Evolutionary conservation across 2,888 invertebrate species (phyloP), one percentile per base, ranked within the genome.

Genomic region (Andrena chrysosceles): DNA sequence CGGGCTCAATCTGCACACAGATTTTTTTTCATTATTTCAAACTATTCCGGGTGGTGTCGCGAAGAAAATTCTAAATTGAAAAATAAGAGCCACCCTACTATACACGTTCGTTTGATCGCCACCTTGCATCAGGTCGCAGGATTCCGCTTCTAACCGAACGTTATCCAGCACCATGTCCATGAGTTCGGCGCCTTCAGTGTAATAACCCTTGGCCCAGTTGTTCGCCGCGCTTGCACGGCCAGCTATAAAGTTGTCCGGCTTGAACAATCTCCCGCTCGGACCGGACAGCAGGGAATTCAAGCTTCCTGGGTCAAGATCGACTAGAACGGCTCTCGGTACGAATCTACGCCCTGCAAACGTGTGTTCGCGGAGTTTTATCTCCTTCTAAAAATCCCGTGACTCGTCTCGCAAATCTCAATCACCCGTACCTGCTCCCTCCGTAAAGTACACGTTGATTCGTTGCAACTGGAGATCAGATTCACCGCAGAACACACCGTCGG

Each of bases 131-230:
- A 98, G 98, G 94, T 99, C 98, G 94, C 98, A 96, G 95, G 97
- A 96, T 95, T 98, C 98, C 91, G 96, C 97, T 94, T 97, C 97
- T 93, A 96, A 97, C 87, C 97, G 95, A 52, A 97, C 96, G 62
- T 97, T 96, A 93, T 97, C 97, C 89, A 97, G 94, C n/a, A 97
- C 96, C 71, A 97, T 96, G 94, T 97, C 98, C 92, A 95, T 97
- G 92, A 96, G 95, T 94, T 96, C 98, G 89, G 96, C 98, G 79
- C 98, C 98, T 94, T 98, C 98, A n/a, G 98, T 98, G 94, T 98
- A 98, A 92, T 98, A 97, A 63, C 98, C 97, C 93, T 96, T 96
- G 48, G 96, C 96, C 95, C 93, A 94, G 84, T 94, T 94, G 85
- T 94, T 94, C 6, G 90, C 92, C 10, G 94, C 93, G 5, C 94